Evolutionary conservation across 1,140 invertebrate species (phyloP).

Genomic region (Drosophila guanche): DNA sequence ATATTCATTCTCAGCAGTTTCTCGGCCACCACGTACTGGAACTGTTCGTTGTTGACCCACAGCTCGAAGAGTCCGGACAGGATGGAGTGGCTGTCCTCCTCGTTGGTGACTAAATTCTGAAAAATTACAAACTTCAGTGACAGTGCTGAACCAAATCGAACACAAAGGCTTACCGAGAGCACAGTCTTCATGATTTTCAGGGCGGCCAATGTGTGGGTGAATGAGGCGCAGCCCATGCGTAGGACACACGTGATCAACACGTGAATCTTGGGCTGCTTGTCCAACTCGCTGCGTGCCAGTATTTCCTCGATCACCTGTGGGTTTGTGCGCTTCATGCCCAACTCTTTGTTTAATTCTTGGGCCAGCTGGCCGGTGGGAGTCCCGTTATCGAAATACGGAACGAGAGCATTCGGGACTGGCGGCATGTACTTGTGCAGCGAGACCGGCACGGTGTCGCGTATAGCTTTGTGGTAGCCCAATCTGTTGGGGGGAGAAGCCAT

Average conservation of each 20-base stretch:
- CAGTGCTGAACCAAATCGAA: neutral
- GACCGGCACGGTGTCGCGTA: too few relatives aligned
- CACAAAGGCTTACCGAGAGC: neutral
- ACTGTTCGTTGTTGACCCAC: slow-evolving; percentile 46
- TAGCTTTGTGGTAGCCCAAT: too few relatives aligned
- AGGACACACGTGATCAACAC: slow-evolving; percentile 50
- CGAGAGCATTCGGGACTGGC: too few relatives aligned
- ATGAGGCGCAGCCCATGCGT: slow-evolving; percentile 54
- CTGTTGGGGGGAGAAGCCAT: too few relatives aligned
- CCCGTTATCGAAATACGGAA: too few relatives aligned
- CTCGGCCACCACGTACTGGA: slow-evolving; percentile 27
- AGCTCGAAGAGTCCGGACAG: slow-evolving; percentile 43
- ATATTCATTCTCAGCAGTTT: slow-evolving; percentile 37
- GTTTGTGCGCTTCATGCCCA: slow-evolving; percentile 12
- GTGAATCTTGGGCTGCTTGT: slow-evolving; percentile 34
- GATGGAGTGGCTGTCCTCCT: slow-evolving; percentile 23
- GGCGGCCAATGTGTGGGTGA: slow-evolving; percentile 42
- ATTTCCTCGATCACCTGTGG: slow-evolving; percentile 7
- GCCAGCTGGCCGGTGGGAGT: neutral
- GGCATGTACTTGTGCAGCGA: too few relatives aligned
- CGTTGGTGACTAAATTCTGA: slow-evolving; percentile 10
- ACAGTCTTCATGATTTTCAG: neutral
- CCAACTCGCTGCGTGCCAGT: neutral
- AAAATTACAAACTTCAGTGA: too few relatives aligned
- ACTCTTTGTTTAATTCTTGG: neutral